Evolutionary conservation across 2,797 vertebrate species (phyloP).

Genomic region (Schizopygopsis malacanthus): DNA sequence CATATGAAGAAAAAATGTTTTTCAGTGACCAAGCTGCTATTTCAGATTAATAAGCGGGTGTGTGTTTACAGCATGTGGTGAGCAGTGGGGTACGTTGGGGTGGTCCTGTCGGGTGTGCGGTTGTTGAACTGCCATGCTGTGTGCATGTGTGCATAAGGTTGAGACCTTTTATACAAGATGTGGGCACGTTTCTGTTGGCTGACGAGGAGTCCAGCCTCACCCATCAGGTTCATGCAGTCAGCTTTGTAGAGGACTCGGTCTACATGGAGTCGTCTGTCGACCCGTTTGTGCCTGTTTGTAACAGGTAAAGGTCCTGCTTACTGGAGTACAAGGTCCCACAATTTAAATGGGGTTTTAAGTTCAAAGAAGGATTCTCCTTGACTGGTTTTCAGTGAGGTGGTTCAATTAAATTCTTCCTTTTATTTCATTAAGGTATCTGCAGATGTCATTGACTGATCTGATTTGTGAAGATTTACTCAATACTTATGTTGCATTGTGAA

Average conservation of each 20-base stretch:
- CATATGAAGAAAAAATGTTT: neutral
- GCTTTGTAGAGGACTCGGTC: constrained; percentile 85
- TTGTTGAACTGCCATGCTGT: constrained; percentile 45
- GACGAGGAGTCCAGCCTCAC: constrained; percentile 83
- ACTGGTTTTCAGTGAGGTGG: neutral
- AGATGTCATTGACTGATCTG: neutral
- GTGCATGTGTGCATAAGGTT: constrained; percentile 75
- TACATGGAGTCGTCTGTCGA: constrained; percentile 88
- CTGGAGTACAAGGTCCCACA: constrained; percentile 50
- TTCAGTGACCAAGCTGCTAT: neutral
- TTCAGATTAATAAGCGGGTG: neutral
- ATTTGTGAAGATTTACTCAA: neutral
- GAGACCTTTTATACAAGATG: constrained; percentile 80
- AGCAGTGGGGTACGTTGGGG: constrained; percentile 22
- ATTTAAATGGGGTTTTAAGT: neutral
- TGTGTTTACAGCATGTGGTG: constrained; percentile 45
- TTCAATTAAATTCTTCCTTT: neutral
- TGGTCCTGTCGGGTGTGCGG: constrained; percentile 21
- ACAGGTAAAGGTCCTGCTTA: constrained; percentile 80
- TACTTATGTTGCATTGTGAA: neutral
- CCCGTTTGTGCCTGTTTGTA: constrained; percentile 71
- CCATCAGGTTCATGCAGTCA: constrained; percentile 85
- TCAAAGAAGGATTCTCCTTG: neutral
- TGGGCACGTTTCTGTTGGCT: constrained; percentile 82
- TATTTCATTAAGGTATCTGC: neutral